Percentiles rank a stretch among this genome's conserved stretches.
Evolutionary conservation across 2,888 invertebrate species (phyloP).

Genomic region (Himalopsyche japonica): DNA sequence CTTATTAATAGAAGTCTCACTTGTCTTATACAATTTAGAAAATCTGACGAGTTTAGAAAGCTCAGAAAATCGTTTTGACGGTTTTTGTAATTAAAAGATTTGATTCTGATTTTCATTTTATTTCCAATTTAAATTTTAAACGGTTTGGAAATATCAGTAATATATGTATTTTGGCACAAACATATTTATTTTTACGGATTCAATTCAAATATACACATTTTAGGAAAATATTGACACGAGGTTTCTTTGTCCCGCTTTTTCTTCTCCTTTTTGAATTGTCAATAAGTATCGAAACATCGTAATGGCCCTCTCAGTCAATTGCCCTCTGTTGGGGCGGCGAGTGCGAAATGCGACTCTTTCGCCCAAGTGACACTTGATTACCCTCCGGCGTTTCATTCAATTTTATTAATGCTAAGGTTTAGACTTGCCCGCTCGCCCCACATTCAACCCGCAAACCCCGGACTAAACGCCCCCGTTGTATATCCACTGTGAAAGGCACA

Average conservation of each 20-base stretch:
- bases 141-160: not conserved
- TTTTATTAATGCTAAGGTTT: constrained; percentile 28
- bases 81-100: too few species aligned
- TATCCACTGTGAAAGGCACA: constrained; percentile 23
- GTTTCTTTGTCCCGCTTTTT: not conserved
- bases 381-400: constrained; percentile 31
- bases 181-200: too few species aligned
- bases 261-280: not conserved
- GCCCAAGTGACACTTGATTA: constrained; percentile 29
- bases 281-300: not conserved
- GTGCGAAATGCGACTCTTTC: constrained; percentile 41
- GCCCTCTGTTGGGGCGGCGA: not conserved
- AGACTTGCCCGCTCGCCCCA: not conserved
- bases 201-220: too few species aligned
- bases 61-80: too few species aligned
- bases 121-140: too few species aligned
- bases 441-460: not conserved
- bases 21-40: too few species aligned
- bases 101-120: too few species aligned
- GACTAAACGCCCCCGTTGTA: constrained; percentile 22
- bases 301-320: not conserved
- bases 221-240: not conserved
- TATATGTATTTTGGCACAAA: not conserved
- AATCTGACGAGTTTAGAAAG: too few species aligned
- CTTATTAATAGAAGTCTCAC: too few species aligned